Evolutionary conservation across 2,797 vertebrate species (phyloP).

Genomic region (Fratercula arctica): DNA sequence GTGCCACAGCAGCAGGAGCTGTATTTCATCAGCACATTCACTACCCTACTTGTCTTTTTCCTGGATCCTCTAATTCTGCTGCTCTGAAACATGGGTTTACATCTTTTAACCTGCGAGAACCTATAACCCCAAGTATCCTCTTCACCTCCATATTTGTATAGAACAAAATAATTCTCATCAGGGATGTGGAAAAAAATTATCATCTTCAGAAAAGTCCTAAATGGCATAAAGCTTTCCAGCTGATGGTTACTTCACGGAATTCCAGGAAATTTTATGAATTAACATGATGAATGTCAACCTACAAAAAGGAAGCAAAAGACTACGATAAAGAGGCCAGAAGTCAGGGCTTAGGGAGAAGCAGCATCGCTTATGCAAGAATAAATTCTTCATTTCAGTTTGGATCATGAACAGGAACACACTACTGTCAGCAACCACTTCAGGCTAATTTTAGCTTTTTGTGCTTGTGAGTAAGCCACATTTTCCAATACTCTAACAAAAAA

Average conservation of each 20-base stretch:
- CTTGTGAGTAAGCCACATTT: not conserved
- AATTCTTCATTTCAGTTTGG: not conserved
- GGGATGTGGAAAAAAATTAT: not conserved
- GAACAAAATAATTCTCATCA: not conserved
- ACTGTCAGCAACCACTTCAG: not conserved
- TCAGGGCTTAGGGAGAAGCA: not conserved
- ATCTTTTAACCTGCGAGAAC: not conserved
- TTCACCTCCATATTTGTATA: not conserved
- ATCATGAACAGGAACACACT: not conserved
- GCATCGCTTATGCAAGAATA: not conserved
- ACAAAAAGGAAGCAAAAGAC: not conserved
- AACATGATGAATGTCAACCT: not conserved
- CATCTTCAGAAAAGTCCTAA: not conserved
- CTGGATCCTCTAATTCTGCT: not conserved
- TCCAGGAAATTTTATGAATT: not conserved
- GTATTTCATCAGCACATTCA: not conserved
- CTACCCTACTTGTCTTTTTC: not conserved
- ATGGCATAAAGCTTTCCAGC: not conserved
- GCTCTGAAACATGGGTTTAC: not conserved
- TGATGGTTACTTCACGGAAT: not conserved
- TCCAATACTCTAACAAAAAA: not conserved
- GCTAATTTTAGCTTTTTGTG: not conserved
- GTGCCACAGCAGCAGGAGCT: not conserved
- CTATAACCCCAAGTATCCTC: not conserved
- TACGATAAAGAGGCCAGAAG: not conserved